These are phyloP conservation scores for Rachycentron canadum DNA, from an alignment of 2,797 vertebrate genomes.

Conservation along the genomic window DNA sequence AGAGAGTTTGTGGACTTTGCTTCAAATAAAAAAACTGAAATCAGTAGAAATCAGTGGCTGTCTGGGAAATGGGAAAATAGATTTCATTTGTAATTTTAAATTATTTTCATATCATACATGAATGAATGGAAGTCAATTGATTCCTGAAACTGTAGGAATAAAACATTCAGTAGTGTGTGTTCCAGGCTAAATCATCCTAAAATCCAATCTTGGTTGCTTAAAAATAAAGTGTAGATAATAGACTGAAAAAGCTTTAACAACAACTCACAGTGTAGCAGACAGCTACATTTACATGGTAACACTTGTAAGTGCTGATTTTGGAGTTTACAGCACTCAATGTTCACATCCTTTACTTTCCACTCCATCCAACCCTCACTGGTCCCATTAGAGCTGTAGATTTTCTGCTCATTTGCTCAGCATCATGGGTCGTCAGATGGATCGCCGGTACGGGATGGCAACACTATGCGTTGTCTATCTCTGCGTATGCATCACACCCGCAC, in stretches of 20 bases:
- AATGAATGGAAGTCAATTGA: constrained; percentile 1
- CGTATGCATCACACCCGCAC: constrained; percentile 26
- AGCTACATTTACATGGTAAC: neutral
- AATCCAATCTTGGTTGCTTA: too few species aligned
- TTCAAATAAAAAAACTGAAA: neutral
- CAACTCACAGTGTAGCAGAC: neutral
- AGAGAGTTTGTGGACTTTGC: neutral
- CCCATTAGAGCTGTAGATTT: constrained; percentile 49
- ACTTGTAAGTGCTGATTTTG: neutral
- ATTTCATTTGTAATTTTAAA: neutral
- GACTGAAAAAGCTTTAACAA: neutral
- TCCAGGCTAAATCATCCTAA: too few species aligned
- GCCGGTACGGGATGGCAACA: neutral
- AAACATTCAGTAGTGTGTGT: too few species aligned
- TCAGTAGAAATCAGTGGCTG: neutral
- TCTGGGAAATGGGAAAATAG: neutral
- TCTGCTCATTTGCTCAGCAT: constrained; percentile 62
- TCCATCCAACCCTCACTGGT: constrained; percentile 32
- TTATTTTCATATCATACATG: neutral
- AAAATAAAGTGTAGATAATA: neutral
- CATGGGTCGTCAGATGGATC: constrained; percentile 39
- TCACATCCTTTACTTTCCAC: constrained; percentile 19
- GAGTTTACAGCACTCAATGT: neutral
- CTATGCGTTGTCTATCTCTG: constrained; percentile 12
- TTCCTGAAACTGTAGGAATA: neutral